Evolutionary conservation across 2,113 vertebrate genomes (phyloP).

Genomic region (Myotis brandtii): DNA sequence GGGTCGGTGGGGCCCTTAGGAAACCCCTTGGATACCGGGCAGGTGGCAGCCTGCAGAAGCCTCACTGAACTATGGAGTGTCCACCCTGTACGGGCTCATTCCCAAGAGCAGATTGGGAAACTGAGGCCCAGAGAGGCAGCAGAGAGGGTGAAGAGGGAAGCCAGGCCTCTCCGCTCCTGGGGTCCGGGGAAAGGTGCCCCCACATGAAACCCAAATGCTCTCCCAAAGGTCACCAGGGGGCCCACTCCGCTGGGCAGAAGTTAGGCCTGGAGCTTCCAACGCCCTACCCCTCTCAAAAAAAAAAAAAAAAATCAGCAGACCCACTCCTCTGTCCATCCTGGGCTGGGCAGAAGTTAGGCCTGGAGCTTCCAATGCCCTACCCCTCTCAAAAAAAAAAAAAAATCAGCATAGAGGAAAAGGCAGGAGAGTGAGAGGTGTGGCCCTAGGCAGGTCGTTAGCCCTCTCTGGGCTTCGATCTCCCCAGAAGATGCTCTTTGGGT

Average conservation of each 20-base stretch:
- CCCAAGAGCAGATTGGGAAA: neutral
- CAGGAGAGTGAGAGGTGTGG: neutral
- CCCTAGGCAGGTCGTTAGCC: neutral
- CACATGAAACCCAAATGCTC: neutral
- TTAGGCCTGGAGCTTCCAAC: neutral
- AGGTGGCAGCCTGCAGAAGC: neutral
- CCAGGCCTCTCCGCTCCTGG: neutral
- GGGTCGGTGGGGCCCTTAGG: neutral
- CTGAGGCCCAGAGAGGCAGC: neutral
- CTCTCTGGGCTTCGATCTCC: neutral
- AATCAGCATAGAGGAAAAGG: neutral
- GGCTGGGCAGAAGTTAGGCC: neutral
- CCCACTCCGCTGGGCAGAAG: neutral
- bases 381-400: neutral
- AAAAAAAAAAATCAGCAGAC: neutral
- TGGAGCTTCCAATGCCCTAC: neutral
- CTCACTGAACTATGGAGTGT: neutral
- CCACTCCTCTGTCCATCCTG: neutral
- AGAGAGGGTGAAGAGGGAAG: neutral
- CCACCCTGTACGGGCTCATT: neutral
- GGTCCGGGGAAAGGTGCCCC: neutral
- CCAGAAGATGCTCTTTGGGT: neutral
- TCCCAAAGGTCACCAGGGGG: too few relatives aligned
- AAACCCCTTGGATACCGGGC: neutral
- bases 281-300: neutral